Evolutionary conservation across 2,113 vertebrate species (phyloP).

Genomic region (Microcebus tavaratra): DNA sequence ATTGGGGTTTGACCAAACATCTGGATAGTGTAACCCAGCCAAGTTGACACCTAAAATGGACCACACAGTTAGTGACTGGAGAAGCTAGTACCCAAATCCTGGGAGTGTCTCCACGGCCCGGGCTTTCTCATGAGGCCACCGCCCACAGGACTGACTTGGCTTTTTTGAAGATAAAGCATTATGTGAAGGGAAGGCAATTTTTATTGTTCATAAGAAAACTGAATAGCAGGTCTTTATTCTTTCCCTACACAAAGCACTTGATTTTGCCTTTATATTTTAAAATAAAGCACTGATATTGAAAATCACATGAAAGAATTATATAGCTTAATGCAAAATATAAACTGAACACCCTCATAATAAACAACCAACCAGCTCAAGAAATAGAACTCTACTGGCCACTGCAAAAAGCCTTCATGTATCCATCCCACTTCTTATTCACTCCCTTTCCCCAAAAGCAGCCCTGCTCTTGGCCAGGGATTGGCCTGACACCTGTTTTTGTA

Average conservation of each 20-base stretch:
- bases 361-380: not conserved
- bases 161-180: not conserved
- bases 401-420: not conserved
- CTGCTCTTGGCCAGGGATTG: not conserved
- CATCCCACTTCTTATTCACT: not conserved
- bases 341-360: not conserved
- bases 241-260: not conserved
- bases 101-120: fast-evolving
- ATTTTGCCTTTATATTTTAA: not conserved
- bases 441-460: not conserved
- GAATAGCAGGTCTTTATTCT: not conserved
- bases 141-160: fast-evolving
- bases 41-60: not conserved
- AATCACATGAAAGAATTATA: not conserved
- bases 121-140: not conserved
- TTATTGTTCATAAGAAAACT: not conserved
- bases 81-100: not conserved
- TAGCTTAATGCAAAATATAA: not conserved
- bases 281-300: not conserved
- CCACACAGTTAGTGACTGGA: fast-evolving
- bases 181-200: not conserved
- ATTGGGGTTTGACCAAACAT: not conserved
- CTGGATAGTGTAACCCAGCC: not conserved
- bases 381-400: not conserved
- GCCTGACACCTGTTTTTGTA: not conserved